Evolutionary conservation across 2,888 invertebrate species (phyloP), one percentile per base, ranked within the genome.

Genomic region (Synergus laeviventris): DNA sequence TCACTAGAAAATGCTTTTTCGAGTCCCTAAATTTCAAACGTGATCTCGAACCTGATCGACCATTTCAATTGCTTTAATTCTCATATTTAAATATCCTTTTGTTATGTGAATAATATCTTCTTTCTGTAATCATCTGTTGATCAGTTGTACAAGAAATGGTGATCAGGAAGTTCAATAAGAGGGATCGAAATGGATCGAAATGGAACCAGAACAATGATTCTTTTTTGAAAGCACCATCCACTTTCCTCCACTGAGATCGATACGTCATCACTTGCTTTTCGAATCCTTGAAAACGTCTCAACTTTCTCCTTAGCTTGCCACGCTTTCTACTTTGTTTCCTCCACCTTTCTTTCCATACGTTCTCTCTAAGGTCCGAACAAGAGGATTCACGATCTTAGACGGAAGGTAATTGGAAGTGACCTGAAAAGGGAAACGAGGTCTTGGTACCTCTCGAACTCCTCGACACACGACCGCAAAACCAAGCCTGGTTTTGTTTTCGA

Each of bases 241-340:
- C 70, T 31, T 54, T 49, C 70, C 70, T 31, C 45, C 24, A 31
- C 11, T 45, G 31, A 54, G 45, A 54, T 70, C 49, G 70, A 49
- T 54, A 54, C 49, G 49, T 70, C 70, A 70, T 31, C 31, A 49
- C 11, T 24, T 31, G 49, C 70, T 70, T 70, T 70, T 70, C 49
- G 49, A 70, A 70, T 70, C 70, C 70, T 70, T 70, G 70, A 70
- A 70, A 70, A 70, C 45, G 70, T 70, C 49, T 70, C 70, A 70
- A 81, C 81, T 81, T 81, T 81, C 81, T 80, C 81, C 54, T 64
- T 75, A 16, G 18, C 39, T 39, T 74, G 60, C 60, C 73, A 70
- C 77, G 77, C 81, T 81, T 81, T 81, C 79, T 81, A 81, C 81
- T 74, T 74, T 62, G 76, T 54, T 74, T 77, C 78, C 76, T 81